Conservation (phyloP, 2,888 invertebrate genomes). For the Dusona sp. region DNA sequence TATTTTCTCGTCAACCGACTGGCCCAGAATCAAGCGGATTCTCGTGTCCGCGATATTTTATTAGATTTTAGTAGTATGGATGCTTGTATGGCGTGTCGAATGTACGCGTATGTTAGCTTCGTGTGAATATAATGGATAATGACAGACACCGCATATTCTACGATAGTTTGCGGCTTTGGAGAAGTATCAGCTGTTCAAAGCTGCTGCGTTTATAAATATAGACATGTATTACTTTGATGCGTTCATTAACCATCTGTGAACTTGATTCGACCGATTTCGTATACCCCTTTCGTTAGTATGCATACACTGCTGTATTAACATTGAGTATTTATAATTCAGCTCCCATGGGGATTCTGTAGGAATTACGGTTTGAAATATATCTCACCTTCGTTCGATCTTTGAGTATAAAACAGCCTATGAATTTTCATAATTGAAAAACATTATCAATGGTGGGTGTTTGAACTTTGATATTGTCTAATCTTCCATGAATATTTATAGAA, state of each 20-base stretch:
- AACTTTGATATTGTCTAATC: too few relatives aligned
- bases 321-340: slow-evolving; percentile 10
- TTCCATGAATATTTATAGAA: too few relatives aligned
- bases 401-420: not conserved
- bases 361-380: not conserved
- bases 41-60: slow-evolving; percentile 68
- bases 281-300: not conserved
- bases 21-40: slow-evolving; percentile 64
- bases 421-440: not conserved
- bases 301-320: too few relatives aligned
- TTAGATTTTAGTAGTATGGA: slow-evolving; percentile 67
- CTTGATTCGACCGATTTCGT: slow-evolving; percentile 37
- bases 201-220: slow-evolving; percentile 7
- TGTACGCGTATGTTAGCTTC: slow-evolving; percentile 73
- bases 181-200: slow-evolving; percentile 46
- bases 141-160: slow-evolving; percentile 68
- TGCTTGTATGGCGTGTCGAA: slow-evolving; percentile 79
- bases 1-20: slow-evolving; percentile 60
- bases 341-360: slow-evolving; percentile 15
- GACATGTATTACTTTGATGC: not conserved
- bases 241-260: slow-evolving; percentile 37
- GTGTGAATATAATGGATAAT: slow-evolving; percentile 76
- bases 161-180: slow-evolving; percentile 73
- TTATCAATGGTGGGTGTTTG: not conserved
- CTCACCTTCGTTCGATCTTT: not conserved